Base-by-base conservation (phyloP, 2,888 invertebrate genomes). In the Sinopyrophorus schimmeli region DNA sequence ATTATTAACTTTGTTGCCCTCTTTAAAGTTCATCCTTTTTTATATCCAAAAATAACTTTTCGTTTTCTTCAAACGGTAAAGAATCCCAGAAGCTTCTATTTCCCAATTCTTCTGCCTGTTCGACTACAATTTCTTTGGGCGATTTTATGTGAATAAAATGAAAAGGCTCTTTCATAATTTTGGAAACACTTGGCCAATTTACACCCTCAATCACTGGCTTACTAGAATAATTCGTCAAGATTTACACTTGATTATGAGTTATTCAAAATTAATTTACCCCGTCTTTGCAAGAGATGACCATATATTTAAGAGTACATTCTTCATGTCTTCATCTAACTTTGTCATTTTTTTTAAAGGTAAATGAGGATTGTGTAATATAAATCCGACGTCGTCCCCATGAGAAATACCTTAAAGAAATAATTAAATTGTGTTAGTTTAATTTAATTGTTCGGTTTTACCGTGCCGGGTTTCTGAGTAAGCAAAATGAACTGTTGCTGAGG, bases 71-170 rank as follows among this genome's bases (percentile, higher is more conserved):
- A 30, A 82, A 77, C 0, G 77, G 74, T 0, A 81, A 72, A 6
- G 72, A 74, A 56, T 77, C 75, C 82, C 82, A 82, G 67, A 82
- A 80, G 10, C 74, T 59, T 26, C 71, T 73, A 5, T 79, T 70
- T 0, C 80, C 80, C 52, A 81, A 74, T 62, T 81, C 77, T 0
- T 66, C 58, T 42, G 67, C 70, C 3, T 67, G 60, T 28, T 73
- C 74, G 75, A 81, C 77, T 15, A 68, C 61, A 17, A 63, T 59
- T 17, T 73, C 64, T 7, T 69, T 69, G 0, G 80, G 77, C 0
- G 74, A 74, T 3, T 66, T 62, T 34, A 82, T 77, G 21, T 78
- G 74, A 44, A 82, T 57, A 64, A 78, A 81, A 47, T 72, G 59
- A 16, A 81, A 58, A 9, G 76, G 73, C 1, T 70, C 60, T 0